Evolutionary conservation across 37 sponge, comb jelly and placozoan genomes (phyloP), one percentile per base, ranked within the genome.

Genomic region (Spongilla lacustris): DNA sequence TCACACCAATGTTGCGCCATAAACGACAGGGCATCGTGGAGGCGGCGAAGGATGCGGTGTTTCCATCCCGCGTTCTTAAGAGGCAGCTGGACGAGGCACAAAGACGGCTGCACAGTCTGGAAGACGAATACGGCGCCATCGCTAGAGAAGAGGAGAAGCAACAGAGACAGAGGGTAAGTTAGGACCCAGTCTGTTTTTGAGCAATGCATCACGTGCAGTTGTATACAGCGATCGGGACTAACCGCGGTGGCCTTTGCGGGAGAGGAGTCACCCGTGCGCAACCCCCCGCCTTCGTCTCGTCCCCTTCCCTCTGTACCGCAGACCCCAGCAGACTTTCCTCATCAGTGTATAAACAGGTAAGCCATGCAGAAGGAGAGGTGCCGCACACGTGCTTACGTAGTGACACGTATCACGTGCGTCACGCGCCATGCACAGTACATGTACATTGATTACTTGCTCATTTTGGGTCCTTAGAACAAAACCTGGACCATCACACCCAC

Each of bases 11-110:
- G 58, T 58, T 17, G 58, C 58, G 58, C 58, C 58, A 58, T 19
- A 58, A 58, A 58, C 58, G 58, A 14, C 58, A 58, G 19, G 58
- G 58, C 58, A 58, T 58, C 19, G 76, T 93, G 25, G 87, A 89
- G n/a, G 67, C 46, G 9, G 94, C 90, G 25, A 93, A 87, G 58
- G 87, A 93, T 26, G 73, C 71, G 21, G 69, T 93, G 66, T 93
- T 93, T 36, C 94, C 94, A 0, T 87, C 94, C 24, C 85, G 88
- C 0, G 69, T 50, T 14, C 71, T 93, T 28, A 71, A 75, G 30
- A 49, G 87, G 26, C 87, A 93, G 78, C 81, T 93, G 50, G 87
- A 87, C 27, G 81, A 76, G 36, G 91, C 94, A 0, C 87, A 93
- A 67, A n/a, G 50, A 36, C 70, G 78, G 33, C 49, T 93, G 86